These are phyloP conservation scores for Hylaea fasciaria DNA, from an alignment of 2,888 invertebrate species.

Conservation along the genomic window DNA sequence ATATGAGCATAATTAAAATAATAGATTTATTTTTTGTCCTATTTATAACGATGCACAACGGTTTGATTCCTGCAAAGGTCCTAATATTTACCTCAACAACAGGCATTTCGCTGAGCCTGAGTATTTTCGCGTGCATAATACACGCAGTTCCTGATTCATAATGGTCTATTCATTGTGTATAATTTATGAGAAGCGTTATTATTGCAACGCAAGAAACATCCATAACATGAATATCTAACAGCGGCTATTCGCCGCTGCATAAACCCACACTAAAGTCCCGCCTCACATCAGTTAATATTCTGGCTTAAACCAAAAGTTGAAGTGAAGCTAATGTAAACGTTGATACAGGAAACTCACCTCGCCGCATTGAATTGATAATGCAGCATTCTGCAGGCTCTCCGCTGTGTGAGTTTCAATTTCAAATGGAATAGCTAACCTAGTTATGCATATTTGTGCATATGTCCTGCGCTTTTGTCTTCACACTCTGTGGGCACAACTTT, in stretches of 20 bases:
- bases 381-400: constrained; percentile 37
- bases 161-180: no score
- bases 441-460: constrained; percentile 15
- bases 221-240: not conserved
- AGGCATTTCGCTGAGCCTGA: no score
- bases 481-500: not conserved
- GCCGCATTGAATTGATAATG: constrained; percentile 63
- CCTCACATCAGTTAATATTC: constrained; percentile 19
- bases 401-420: constrained; percentile 39
- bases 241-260: constrained; percentile 9
- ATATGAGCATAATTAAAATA: no score
- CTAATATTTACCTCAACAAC: no score
- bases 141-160: no score
- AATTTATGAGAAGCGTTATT: no score
- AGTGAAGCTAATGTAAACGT: constrained; percentile 61
- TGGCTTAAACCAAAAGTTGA: constrained; percentile 59
- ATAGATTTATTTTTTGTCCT: no score
- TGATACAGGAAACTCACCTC: constrained; percentile 61
- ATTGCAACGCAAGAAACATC: not conserved
- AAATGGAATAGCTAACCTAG: constrained; percentile 19
- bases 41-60: no score
- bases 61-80: no score
- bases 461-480: constrained; percentile 10
- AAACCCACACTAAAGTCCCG: constrained; percentile 17
- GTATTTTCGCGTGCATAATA: no score